Conservation (phyloP, 2,113 vertebrate genomes). For the Bombycilla garrulus region DNA sequence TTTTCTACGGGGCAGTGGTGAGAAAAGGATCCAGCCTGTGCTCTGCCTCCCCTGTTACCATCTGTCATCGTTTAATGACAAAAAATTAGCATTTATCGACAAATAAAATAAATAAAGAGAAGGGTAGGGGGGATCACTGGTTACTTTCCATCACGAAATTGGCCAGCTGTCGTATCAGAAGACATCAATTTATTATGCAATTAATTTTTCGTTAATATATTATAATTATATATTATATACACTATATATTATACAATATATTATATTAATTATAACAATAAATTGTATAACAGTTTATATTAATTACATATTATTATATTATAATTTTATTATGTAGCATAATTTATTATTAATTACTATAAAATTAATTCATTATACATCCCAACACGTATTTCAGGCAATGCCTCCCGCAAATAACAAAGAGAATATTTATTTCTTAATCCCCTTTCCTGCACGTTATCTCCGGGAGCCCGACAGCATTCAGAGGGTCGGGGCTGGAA, state of each 20-base stretch:
- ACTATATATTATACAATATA: no score
- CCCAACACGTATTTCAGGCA: neutral
- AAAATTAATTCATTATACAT: no score
- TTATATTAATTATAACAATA: no score
- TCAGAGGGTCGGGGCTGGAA: neutral
- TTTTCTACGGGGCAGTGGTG: neutral
- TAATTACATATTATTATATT: no score
- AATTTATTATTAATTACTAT: no score
- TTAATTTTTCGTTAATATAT: no score
- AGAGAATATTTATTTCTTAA: neutral
- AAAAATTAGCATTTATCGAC: neutral
- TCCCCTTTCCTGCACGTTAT: neutral
- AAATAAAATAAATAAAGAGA: neutral
- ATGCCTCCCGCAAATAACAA: neutral
- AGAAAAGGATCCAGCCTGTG: neutral
- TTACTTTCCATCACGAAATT: neutral
- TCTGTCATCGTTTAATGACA: neutral
- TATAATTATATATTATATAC: no score
- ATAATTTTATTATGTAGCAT: no score
- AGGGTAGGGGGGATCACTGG: neutral
- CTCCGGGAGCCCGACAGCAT: neutral
- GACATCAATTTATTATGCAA: neutral
- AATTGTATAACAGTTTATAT: no score
- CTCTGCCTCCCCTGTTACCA: neutral
- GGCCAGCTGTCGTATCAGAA: neutral